Evolutionary conservation across 2,888 invertebrate species (phyloP), one percentile per base, ranked within the genome.

Genomic region (Atrina japonica): DNA sequence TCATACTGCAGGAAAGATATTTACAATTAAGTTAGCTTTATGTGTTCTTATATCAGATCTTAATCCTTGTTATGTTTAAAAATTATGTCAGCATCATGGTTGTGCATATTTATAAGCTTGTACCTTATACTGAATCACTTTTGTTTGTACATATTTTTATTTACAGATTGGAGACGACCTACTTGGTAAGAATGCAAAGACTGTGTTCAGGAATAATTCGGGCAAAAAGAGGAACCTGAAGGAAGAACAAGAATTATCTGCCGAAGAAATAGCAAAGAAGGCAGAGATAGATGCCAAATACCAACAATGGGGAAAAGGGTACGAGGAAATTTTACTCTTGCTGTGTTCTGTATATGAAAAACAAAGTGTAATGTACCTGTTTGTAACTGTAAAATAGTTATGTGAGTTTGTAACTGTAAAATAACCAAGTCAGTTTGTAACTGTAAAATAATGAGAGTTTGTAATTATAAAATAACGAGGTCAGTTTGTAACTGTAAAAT

Each of bases 161-260:
- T 52, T 43, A 25, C 21, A 93, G 93, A 93, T 96, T 92, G 93
- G 94, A 11, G 93, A 93, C 77, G 94, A 95, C 49, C 91, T 94
- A 9, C 94, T 94, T 0, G 96, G 96, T 0, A 92, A 92, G 76
- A 93, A 94, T 86, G 95, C 95, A 45, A 91, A 93, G 71, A 93
- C 94, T 7, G 93, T 96, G 27, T 91, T 94, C 23, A 92, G 96
- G 72, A 95, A 95, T 80, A 91, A 93, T 53, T 93, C 93, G 9
- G 94, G 94, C 11, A 92, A 91, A 77, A 93, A 93, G 83, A 92
- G 95, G 78, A 93, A 95, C 84, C 91, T 94, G 0, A 93, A 94
- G 70, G 94, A 94, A 75, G 95, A 96, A 81, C 93, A 93, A 58
- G 93, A 92, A 52, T 93, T 93, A 74, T 92, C 94, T 68, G 92